A percentile compares a stretch with the other conserved stretches of the same genome.
phyloP scores from a whole-genome alignment of 2,888 invertebrate species.

The Hemithea aestivaria region DNA sequence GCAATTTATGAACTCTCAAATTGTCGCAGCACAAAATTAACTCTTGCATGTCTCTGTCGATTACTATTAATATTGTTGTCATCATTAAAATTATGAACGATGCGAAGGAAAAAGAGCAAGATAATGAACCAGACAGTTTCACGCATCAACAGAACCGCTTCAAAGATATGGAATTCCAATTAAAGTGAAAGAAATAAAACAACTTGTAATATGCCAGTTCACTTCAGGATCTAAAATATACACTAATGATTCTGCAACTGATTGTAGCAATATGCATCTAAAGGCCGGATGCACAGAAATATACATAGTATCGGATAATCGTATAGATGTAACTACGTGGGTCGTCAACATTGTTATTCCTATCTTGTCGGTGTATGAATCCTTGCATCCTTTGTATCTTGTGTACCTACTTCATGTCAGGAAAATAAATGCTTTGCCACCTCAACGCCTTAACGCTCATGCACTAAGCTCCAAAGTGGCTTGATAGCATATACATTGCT shows the following conservation, averaged over 20 bases:
- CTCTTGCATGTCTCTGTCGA: no score
- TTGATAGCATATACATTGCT: background rate
- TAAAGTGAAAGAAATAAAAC: no score
- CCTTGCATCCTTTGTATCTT: slow-evolving; percentile 25
- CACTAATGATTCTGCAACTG: slow-evolving; percentile 6
- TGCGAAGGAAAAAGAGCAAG: no score
- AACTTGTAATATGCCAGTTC: no score
- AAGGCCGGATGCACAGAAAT: slow-evolving; percentile 21
- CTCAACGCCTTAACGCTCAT: background rate
- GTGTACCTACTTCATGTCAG: slow-evolving; percentile 10
- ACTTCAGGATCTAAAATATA: no score
- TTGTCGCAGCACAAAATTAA: no score
- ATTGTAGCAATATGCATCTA: slow-evolving; percentile 12
- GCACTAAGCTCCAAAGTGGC: slow-evolving; percentile 5
- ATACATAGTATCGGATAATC: slow-evolving; percentile 20
- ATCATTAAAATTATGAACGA: no score
- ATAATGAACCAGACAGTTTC: no score
- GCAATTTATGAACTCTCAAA: no score
- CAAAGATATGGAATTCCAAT: no score
- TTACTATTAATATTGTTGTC: no score
- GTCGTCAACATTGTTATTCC: slow-evolving; percentile 24
- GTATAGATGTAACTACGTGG: slow-evolving; percentile 19
- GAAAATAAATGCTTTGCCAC: slow-evolving; percentile 1
- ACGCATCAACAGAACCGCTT: no score
- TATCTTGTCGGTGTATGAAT: slow-evolving; percentile 22